Evolutionary conservation across 2,113 vertebrate species (phyloP).

Genomic region (Numida meleagris): DNA sequence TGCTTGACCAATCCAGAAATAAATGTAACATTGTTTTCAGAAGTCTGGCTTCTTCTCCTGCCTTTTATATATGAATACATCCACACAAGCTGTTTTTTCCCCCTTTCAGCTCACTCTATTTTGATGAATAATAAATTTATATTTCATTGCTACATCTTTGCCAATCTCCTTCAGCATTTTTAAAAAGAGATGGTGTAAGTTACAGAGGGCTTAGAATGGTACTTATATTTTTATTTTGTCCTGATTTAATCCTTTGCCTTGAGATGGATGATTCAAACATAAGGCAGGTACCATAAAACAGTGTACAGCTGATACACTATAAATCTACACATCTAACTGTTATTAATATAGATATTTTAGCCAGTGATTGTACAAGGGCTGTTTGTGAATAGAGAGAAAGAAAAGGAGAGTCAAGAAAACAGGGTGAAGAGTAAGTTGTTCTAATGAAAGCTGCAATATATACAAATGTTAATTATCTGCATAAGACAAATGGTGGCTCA

Average conservation of each 20-base stretch:
- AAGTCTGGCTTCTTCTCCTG: not conserved
- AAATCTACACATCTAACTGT: constrained; percentile 53
- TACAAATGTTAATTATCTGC: not conserved
- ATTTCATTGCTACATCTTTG: constrained; percentile 22
- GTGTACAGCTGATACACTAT: not conserved
- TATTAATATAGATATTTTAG: constrained; percentile 50
- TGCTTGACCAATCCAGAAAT: not conserved
- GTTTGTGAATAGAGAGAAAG: not conserved
- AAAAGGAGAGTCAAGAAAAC: constrained; percentile 33
- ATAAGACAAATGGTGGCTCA: not conserved
- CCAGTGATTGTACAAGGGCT: not conserved
- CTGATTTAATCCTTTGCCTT: constrained; percentile 20
- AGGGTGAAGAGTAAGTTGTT: not conserved
- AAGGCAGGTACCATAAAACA: constrained; percentile 6
- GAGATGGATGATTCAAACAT: constrained; percentile 29
- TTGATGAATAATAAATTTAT: constrained; percentile 16
- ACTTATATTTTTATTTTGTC: constrained; percentile 53
- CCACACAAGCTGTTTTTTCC: not conserved
- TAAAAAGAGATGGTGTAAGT: constrained; percentile 32
- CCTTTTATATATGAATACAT: not conserved
- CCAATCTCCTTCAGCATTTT: constrained; percentile 45
- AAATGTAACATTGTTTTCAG: not conserved
- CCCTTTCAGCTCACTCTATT: not conserved
- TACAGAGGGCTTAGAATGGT: not conserved
- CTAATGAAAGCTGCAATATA: not conserved